Conservation (phyloP, 53 echinoderm and acorn worm species). For the Antedon mediterranea region DNA sequence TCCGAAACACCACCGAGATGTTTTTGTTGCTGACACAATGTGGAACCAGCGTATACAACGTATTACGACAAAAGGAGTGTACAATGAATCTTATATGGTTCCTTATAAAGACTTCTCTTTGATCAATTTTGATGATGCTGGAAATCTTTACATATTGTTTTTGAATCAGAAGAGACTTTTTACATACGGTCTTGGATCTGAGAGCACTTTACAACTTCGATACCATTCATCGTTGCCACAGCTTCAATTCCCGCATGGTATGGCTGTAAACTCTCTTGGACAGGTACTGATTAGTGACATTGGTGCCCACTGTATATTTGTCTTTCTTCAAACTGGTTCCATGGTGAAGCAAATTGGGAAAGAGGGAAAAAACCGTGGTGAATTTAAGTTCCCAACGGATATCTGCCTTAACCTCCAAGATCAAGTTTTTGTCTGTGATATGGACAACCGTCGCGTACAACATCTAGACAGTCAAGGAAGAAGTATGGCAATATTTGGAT, state of each 20-base stretch:
- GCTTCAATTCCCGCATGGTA: constrained; percentile 60
- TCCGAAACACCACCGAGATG: constrained; percentile 28
- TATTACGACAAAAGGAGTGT: constrained; percentile 49
- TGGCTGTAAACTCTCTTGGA: constrained; percentile 52
- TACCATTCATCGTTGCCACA: constrained; percentile 32
- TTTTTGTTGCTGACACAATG: constrained; percentile 79
- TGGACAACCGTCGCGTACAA: constrained; percentile 62
- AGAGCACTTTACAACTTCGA: neutral
- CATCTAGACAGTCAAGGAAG: constrained; percentile 42
- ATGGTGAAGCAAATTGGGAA: constrained; percentile 41
- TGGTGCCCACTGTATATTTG: constrained; percentile 38
- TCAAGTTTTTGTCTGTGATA: constrained; percentile 64
- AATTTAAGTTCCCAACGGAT: constrained; percentile 77
- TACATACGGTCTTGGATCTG: constrained; percentile 8
- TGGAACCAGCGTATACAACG: constrained; percentile 74
- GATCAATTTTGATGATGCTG: constrained; percentile 32
- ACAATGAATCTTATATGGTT: constrained; percentile 40
- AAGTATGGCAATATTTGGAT: constrained; percentile 51
- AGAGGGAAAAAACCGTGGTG: constrained; percentile 54
- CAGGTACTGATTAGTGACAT: constrained; percentile 63
- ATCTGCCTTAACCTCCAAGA: constrained; percentile 52
- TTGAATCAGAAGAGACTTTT: constrained; percentile 45
- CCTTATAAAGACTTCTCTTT: constrained; percentile 57
- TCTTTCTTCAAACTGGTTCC: constrained; percentile 41
- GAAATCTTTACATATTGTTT: constrained; percentile 42